Evolutionary conservation across 1,140 invertebrate genomes (phyloP), one percentile per base, ranked within the genome.

Genomic region (Bombus confusus): DNA sequence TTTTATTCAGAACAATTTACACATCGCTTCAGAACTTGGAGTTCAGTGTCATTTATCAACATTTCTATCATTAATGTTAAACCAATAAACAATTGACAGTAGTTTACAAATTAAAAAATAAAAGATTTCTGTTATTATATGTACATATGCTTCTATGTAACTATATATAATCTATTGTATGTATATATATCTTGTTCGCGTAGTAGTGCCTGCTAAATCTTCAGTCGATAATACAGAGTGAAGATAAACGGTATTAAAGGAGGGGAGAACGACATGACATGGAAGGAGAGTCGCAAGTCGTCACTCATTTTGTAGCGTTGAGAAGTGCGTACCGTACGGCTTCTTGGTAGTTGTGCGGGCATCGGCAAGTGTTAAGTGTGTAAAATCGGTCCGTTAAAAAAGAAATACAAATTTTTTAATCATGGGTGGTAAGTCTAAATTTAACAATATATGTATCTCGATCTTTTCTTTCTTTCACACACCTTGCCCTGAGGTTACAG

Each of bases 391-490:
- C 43, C 62, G 37, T 87, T 83, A 41, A 83, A 69, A 86, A 72
- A 88, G 64, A 78, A 86, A 82, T 64, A 71, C n/a, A 83, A 39
- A 57, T 83, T 81, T 68, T 71, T 59, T 86, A 88, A 80, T 86
- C 83, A 94, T 94, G 93, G 93, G 92, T 90, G 92, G 93, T 94
- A 90, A 93, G 92, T 92, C 34, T 5, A 83, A 47, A 9, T 9
- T 31, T 41, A 34, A 18, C 22, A 15, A 15, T 34, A 52, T 39
- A 3, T 22, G 47, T 47, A 43, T 37, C 25, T 52, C 12, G 25
- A 34, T 9, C 34, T n/a, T 72, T 81, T n/a, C 15, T 47, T 57
- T 13, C 22, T 76, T 59, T 82, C 57, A 3, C 28, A 13, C 22
- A 41, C 69, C 12, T 41, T 73, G 25, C 41, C 8, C 22, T 22